Conservation (phyloP, 1,140 invertebrate species). For the Rhizoglyphus robini region DNA sequence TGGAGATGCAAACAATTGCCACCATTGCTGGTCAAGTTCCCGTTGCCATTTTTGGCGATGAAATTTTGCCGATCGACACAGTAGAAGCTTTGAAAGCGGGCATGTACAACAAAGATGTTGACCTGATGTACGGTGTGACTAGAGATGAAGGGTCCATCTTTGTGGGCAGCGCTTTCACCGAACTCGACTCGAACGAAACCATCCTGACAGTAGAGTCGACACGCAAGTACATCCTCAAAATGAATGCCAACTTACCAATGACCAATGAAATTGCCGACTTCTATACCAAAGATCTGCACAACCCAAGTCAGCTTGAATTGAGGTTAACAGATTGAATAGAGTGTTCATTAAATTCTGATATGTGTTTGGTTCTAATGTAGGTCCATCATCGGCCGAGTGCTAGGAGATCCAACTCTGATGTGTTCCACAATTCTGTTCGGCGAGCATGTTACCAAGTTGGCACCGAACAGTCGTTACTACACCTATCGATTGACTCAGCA, state of each 20-base stretch:
- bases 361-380: constrained; percentile 14
- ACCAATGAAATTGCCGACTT: not conserved
- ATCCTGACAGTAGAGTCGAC: not conserved
- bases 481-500: too few species aligned
- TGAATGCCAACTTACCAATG: not conserved
- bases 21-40: not conserved
- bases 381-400: too few species aligned
- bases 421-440: too few species aligned
- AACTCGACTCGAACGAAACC: not conserved
- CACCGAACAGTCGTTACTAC: too few species aligned
- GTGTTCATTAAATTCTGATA: not conserved
- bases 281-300: not conserved
- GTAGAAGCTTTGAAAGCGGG: not conserved
- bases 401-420: too few species aligned
- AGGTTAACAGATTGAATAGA: too few species aligned
- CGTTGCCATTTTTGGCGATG: not conserved
- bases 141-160: not conserved
- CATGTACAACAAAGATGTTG: not conserved
- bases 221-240: not conserved
- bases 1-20: not conserved
- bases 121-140: too few species aligned
- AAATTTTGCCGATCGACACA: not conserved
- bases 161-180: not conserved
- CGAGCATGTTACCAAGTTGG: too few species aligned
- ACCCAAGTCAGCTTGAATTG: not conserved